Evolutionary conservation across 1,140 invertebrate species (phyloP), one percentile per base, ranked within the genome.

Genomic region (Eciton burchellii): DNA sequence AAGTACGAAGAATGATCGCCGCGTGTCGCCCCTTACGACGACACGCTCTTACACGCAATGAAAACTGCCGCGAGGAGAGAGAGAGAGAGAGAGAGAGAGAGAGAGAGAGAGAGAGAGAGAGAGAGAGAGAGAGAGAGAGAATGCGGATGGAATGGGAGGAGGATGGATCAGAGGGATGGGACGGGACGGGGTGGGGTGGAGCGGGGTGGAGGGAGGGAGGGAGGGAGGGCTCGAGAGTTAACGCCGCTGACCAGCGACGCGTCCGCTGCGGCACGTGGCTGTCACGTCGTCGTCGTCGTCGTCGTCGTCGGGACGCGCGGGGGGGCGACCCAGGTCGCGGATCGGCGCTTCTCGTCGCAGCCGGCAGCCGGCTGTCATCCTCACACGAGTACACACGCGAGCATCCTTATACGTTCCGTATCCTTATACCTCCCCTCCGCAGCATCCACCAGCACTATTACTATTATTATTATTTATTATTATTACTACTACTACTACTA

Each of bases 191-290:
- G n/a, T n/a, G n/a, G n/a, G n/a, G n/a, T n/a, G n/a, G n/a, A n/a
- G n/a, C n/a, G 35, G 35, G 35, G 35, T 35, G 6, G 35, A 35
- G 35, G 35, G 35, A 6, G n/a, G n/a, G n/a, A n/a, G n/a, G n/a
- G n/a, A n/a, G n/a, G n/a, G n/a, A n/a, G n/a, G n/a, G n/a, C n/a
- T n/a, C 35, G 35, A 35, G 35, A 35, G 6, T 85, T 85, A 86
- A 62, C 70, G 84, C 60, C 81, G 79, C 45, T 71, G 62, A 60
- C 16, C 68, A 71, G 65, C 65, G 63, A 41, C 72, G 74, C 47
- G 87, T 81, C 86, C 79, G 72, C 60, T 54, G 70, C 81, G 87
- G 86, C 89, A 90, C 90, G 89, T 91, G 91, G 89, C 85, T 88
- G 89, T 91, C 90, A 89, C 89, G 91, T 89, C 84, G 79, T 57